Evolutionary conservation across 2,888 invertebrate genomes (phyloP).

Genomic region (Catonia carolina): DNA sequence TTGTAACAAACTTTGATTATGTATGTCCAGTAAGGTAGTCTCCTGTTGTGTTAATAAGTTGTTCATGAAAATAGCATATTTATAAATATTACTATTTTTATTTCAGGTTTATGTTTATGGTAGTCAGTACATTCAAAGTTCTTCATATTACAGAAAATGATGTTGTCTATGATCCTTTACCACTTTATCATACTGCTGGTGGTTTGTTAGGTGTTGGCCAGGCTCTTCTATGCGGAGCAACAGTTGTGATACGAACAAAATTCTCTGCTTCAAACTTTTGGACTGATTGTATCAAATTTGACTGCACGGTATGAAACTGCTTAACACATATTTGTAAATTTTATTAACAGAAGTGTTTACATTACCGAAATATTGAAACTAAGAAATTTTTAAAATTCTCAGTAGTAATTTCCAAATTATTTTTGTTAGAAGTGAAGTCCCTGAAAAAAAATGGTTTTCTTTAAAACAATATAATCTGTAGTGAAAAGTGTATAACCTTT

Average conservation of each 20-base stretch:
- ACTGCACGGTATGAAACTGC: constrained; percentile 43
- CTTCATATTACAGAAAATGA: constrained; percentile 41
- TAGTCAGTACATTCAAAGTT: constrained; percentile 40
- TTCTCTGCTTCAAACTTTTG: constrained; percentile 47
- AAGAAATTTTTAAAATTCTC: too few species aligned
- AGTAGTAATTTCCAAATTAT: too few species aligned
- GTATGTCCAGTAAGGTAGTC: too few species aligned
- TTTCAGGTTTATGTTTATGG: constrained; percentile 43
- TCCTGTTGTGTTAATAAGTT: too few species aligned
- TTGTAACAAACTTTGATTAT: too few species aligned
- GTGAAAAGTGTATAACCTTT: too few species aligned
- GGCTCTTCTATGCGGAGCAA: constrained; percentile 41
- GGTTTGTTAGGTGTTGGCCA: constrained; percentile 46
- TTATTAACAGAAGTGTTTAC: background rate
- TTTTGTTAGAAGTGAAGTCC: too few species aligned
- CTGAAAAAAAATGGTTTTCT: too few species aligned
- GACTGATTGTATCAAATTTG: constrained; percentile 44
- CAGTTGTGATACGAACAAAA: constrained; percentile 43
- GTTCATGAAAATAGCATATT: too few species aligned
- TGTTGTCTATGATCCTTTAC: constrained; percentile 44
- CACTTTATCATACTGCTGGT: constrained; percentile 47
- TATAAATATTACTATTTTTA: too few species aligned
- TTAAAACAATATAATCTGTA: too few species aligned
- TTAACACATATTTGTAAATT: background rate
- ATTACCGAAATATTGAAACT: background rate